phyloP scores from a whole-genome alignment of 2,113 vertebrate genomes.

The Archilochus colubris region DNA sequence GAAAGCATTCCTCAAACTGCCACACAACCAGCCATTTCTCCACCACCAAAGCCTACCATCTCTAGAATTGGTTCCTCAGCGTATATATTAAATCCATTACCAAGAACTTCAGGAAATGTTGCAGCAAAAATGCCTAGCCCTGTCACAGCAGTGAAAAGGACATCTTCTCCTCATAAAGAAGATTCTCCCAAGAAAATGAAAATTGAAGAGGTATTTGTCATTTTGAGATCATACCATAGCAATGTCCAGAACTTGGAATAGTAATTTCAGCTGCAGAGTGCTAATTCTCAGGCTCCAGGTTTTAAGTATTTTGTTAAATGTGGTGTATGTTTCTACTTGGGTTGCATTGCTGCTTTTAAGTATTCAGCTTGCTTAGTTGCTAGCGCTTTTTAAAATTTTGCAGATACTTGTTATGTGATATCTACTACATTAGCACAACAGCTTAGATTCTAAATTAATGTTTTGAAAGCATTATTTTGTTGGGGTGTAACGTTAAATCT shows the following conservation, averaged over 20 bases:
- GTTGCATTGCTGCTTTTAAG: neutral
- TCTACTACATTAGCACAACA: neutral
- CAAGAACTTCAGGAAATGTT: conserved; percentile 77
- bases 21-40: conserved; percentile 76
- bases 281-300: neutral
- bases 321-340: neutral
- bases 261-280: neutral
- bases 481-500: neutral
- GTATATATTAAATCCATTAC: conserved; percentile 77
- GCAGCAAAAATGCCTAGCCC: conserved; percentile 79
- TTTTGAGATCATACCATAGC: neutral
- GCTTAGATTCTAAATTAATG: neutral
- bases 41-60: conserved; percentile 79
- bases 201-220: conserved; percentile 79
- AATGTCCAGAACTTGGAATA: neutral
- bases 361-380: neutral
- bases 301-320: neutral
- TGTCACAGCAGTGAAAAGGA: conserved; percentile 77
- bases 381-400: neutral
- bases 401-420: neutral
- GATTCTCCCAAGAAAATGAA: conserved; percentile 81
- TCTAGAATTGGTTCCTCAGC: conserved; percentile 78
- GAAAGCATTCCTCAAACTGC: conserved; percentile 84
- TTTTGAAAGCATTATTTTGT: neutral
- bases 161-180: conserved; percentile 78